Evolutionary conservation across 2,113 vertebrate species (phyloP), one percentile per base, ranked within the genome.

Genomic region (Pluvianellus socialis): DNA sequence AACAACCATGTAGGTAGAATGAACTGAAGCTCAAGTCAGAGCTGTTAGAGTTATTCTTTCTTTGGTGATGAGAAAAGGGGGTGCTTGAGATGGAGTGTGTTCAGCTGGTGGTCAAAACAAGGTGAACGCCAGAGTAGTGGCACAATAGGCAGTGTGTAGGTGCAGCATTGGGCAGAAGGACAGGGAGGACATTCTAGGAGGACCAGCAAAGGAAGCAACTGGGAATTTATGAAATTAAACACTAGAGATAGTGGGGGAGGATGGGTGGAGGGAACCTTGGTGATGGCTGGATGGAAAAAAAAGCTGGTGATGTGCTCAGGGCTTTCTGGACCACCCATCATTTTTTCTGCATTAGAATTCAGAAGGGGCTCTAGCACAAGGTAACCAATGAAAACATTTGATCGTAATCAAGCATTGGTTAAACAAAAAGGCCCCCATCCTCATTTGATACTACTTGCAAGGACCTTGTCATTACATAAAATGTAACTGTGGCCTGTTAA

Each of bases 161-260:
- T 81, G 44, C 45, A 13, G 0, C 45, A 23, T 16, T 75, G 33
- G 97, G 87, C 79, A 98, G 94, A 93, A 84, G 52, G 30, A 30
- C 35, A 68, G 13, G 18, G 14, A 79, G 14, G n/a, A n/a, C 1
- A 2, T 79, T 58, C 58, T 58, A 15, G 14, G 28, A 68, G 14
- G 10, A 70, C 17, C 26, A 75, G 33, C 30, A 88, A 71, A 75
- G 33, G 14, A 13, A 91, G 1, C 4, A 79, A 45, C 30, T n/a
- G 30, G 40, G 45, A 92, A 70, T 61, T 89, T 44, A 33, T n/a
- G 35, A 79, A 66, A 79, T 79, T 52, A 86, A 83, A 76, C 32
- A 24, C 9, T 14, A 35, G 55, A 50, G 56, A 8, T 67, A 53
- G 27, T 19, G 12, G 5, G 13, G 11, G 12, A 59, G 35, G 32